Evolutionary conservation across 2,888 invertebrate species (phyloP), one percentile per base, ranked within the genome.

Genomic region (Eumerus sabulonum): DNA sequence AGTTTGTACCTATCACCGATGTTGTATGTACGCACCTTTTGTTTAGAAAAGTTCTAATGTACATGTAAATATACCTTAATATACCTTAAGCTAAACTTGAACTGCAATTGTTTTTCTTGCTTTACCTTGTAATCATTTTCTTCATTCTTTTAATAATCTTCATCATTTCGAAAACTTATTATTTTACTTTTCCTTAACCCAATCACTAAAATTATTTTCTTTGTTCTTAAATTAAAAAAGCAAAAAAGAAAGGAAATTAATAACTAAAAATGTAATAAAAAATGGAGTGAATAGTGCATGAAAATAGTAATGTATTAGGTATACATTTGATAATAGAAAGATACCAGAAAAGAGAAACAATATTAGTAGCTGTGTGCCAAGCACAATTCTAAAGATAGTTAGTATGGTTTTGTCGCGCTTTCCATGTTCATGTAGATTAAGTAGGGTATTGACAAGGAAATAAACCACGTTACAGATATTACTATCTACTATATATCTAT

Each of bases 11-110:
- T 27, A 27, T 62, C 17, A 18, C 48, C 45, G 13, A 51, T n/a
- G 53, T 72, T 79, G 68, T 79, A 50, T 56, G 54, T 73, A 64
- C 53, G 74, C 79, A 79, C 79, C 73, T 79, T 74, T 79, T 74
- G 64, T 45, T 54, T 64, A 35, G 42, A 62, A 67, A 51, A 51
- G 53, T 63, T 62, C 66, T 56, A 54, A 56, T 56, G 5, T 63
- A 72, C 66, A 48, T 77, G 47, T 70, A 72, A 76, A 70, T 62
- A 66, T 45, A n/a, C n/a, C n/a, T n/a, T n/a, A 54, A 27, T 70
- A 47, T 54, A 36, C 19, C 18, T 53, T 38, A 45, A 71, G 11
- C 11, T 63, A 42, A 27, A 56, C 42, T 44, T 50, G 2, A 56
- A 54, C 71, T 71, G 62, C 50, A 71, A 62, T 54, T 54, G 48